Percentiles rank a stretch among this genome's conserved stretches.
These are phyloP conservation scores for Shinisaurus crocodilurus DNA, from an alignment of 2,113 vertebrate genomes.

Conservation along the genomic window DNA sequence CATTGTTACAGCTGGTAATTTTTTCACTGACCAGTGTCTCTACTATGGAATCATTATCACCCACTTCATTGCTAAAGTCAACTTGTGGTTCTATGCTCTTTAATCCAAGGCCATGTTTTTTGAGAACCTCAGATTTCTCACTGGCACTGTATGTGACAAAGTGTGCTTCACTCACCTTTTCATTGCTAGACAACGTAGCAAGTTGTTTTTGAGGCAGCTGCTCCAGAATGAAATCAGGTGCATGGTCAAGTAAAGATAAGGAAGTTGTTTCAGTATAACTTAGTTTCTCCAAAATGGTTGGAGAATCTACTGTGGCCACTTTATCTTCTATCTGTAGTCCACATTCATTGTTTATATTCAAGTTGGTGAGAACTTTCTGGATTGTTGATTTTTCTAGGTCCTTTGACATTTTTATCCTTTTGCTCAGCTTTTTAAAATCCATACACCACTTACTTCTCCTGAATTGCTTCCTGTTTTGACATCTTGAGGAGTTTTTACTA, in stretches of 20 bases:
- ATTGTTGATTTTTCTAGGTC: slow-evolving; percentile 40
- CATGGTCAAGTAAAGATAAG: slow-evolving; percentile 32
- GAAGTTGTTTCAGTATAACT: slow-evolving; percentile 23
- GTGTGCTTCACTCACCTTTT: slow-evolving; percentile 42
- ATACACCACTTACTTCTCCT: slow-evolving; percentile 35
- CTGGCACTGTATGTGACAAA: slow-evolving; percentile 42
- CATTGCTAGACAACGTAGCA: not conserved
- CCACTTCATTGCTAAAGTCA: slow-evolving; percentile 28
- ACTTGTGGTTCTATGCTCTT: slow-evolving; percentile 4
- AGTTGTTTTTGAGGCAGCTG: slow-evolving; percentile 6
- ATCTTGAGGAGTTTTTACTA: slow-evolving; percentile 48
- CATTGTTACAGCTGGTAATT: not conserved
- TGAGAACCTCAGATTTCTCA: slow-evolving; percentile 29
- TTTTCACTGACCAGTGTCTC: not conserved
- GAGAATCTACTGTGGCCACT: slow-evolving; percentile 45
- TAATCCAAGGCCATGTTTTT: slow-evolving; percentile 36
- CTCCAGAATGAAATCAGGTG: slow-evolving; percentile 41
- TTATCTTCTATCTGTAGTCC: slow-evolving; percentile 39
- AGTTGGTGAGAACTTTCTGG: slow-evolving; percentile 20
- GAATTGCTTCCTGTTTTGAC: slow-evolving; percentile 58
- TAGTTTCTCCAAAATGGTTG: slow-evolving; percentile 44
- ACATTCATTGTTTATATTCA: not conserved
- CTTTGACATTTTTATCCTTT: slow-evolving; percentile 63
- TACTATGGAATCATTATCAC: not conserved
- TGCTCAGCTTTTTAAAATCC: slow-evolving; percentile 59